A percentile compares a stretch with the other conserved stretches of the same genome.
Evolutionary conservation across 2,113 vertebrate species (phyloP).

Genomic region (Empidonax traillii): DNA sequence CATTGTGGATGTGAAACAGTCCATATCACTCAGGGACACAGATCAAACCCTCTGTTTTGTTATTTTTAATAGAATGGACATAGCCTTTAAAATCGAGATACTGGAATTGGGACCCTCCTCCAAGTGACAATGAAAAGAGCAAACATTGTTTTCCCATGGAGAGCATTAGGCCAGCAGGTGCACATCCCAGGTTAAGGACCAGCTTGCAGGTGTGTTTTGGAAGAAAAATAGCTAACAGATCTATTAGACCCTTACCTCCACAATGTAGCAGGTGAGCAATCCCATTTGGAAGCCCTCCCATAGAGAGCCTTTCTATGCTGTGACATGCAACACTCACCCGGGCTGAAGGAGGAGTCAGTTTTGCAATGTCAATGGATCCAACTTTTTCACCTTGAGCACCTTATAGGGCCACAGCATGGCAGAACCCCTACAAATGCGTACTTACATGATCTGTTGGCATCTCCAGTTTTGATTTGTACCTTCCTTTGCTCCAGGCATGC

Average conservation of each 20-base stretch:
- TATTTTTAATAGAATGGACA: not conserved
- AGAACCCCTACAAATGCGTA: not conserved
- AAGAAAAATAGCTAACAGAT: not conserved
- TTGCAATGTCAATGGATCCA: not conserved
- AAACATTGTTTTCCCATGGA: not conserved
- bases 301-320: not conserved
- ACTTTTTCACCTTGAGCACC: not conserved
- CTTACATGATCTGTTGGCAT: not conserved
- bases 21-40: not conserved
- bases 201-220: not conserved
- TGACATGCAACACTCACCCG: accelerated
- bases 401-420: not conserved
- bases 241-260: not conserved
- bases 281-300: not conserved
- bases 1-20: not conserved
- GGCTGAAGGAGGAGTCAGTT: not conserved
- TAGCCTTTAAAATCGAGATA: not conserved
- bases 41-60: not conserved
- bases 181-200: not conserved
- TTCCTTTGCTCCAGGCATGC: not conserved
- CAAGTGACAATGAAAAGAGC: not conserved
- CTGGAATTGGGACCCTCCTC: not conserved
- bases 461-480: not conserved
- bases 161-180: not conserved
- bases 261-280: not conserved